A percentile compares a stretch with the other conserved stretches of the same genome.
Evolutionary conservation across 2,888 invertebrate species (phyloP).

Genomic region (Blera fallax): DNA sequence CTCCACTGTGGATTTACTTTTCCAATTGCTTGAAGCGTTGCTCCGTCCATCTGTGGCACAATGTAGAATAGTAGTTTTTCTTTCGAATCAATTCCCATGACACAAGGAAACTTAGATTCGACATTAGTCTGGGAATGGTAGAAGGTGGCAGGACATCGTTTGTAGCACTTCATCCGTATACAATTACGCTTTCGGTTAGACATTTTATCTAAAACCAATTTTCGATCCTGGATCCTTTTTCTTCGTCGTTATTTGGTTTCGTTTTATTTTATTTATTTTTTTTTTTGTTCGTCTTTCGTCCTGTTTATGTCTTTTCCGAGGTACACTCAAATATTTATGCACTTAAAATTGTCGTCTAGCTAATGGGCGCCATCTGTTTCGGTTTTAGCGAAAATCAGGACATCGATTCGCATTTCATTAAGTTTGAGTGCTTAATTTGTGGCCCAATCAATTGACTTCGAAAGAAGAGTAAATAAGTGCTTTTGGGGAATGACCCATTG

Average conservation of each 20-base stretch:
- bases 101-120: constrained; percentile 10
- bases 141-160: constrained; percentile 44
- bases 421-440: constrained; percentile 63
- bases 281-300: not conserved
- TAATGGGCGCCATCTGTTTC: constrained; percentile 67
- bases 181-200: constrained; percentile 55
- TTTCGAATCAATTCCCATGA: not conserved
- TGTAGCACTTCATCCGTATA: constrained; percentile 67
- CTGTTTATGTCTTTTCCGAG: not conserved
- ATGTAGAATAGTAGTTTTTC: constrained; percentile 1
- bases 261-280: constrained; percentile 18
- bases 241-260: constrained; percentile 26
- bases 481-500: not conserved
- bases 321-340: constrained; percentile 55
- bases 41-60: constrained; percentile 6
- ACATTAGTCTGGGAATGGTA: constrained; percentile 22
- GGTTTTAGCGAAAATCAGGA: constrained; percentile 53
- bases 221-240: constrained; percentile 44
- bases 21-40: constrained; percentile 50
- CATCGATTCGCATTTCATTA: constrained; percentile 61
- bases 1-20: constrained; percentile 30
- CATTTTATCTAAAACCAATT: constrained; percentile 50
- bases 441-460: constrained; percentile 54
- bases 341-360: constrained; percentile 61
- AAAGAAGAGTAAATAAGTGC: constrained; percentile 20